Evolutionary conservation across 2,113 vertebrate genomes (phyloP), one percentile per base, ranked within the genome.

Genomic region (Eurypyga helias): DNA sequence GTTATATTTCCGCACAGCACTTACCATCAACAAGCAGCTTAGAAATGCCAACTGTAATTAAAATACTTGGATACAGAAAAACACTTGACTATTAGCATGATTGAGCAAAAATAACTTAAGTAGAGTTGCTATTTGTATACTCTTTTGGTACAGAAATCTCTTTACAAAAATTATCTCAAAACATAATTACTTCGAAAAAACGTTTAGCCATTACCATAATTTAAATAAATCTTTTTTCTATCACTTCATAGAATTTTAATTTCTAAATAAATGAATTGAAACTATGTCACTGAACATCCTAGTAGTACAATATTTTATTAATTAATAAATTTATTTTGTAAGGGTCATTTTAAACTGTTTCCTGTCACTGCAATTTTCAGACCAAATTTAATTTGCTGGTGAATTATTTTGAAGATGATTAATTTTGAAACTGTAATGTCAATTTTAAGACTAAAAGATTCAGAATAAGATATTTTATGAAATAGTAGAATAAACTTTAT

Each of bases 21-120:
- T 90, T 87, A 31, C 24, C 46, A 26, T 83, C 58, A 80, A 51
- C 49, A 79, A 33, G 24, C 54, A 78, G 43, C 46, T 81, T 81
- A 70, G 46, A 93, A 93, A 94, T 71, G n/a, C 24, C 67, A 96
- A 43, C 48, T 78, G 13, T 73, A 89, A 80, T 83, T 91, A 93
- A 95, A 93, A 76, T 76, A 69, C 23, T 67, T 87, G 51, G 33
- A 45, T 82, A 49, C 36, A 75, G 62, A 79, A 86, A 90, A 67
- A 23, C 26, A 83, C 51, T 86, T 86, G 36, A 81, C 45, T 89
- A n/a, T 83, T 90, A 81, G 43, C 73, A 87, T 55, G 65, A 61
- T 13, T 82, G 34, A 87, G 33, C 26, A 87, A 71, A 96, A 92
- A 73, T 49, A 93, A 78, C 54, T 87, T 92, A 81, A 77, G 23